A percentile compares a stretch with the other conserved stretches of the same genome.
Evolutionary conservation across 2,113 vertebrate genomes (phyloP).

Genomic region (Notarius quadriscutis): DNA sequence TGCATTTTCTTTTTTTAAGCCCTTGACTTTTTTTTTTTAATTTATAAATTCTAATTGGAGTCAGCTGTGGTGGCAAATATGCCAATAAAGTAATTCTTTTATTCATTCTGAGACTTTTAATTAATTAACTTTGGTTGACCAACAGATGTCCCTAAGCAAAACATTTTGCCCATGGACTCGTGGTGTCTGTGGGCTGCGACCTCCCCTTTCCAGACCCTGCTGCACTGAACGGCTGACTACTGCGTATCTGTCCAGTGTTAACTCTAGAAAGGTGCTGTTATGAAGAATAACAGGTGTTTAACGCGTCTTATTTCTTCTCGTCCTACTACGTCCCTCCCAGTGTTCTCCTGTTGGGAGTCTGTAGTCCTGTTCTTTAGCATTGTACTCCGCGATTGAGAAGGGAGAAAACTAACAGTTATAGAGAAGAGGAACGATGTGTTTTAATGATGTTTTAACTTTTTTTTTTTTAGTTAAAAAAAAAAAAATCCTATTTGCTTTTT

Average conservation of each 20-base stretch:
- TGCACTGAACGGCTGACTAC: conserved; percentile 31
- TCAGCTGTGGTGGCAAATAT: neutral
- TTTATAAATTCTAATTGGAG: conserved; percentile 28
- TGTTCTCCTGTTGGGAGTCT: conserved; percentile 35
- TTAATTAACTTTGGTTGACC: conserved; percentile 27
- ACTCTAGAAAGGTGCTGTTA: conserved; percentile 32
- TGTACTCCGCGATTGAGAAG: conserved; percentile 54
- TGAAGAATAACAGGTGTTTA: conserved; percentile 33
- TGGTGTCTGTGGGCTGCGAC: neutral
- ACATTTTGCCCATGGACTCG: neutral
- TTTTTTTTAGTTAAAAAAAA: conserved; percentile 59
- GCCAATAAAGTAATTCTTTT: neutral
- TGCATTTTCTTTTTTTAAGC: neutral
- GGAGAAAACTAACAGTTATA: conserved; percentile 60
- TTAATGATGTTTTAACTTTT: conserved; percentile 64
- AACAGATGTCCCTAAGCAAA: neutral
- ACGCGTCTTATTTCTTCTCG: neutral
- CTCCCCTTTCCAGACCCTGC: neutral
- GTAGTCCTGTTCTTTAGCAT: conserved; percentile 37
- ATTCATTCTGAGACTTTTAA: conserved; percentile 18
- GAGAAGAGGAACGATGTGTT: conserved; percentile 54
- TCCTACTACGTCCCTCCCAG: neutral
- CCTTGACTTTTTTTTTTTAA: neutral
- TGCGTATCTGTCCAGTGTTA: conserved; percentile 1
- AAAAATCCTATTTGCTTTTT: conserved; percentile 59